phyloP scores from a whole-genome alignment of 2,888 invertebrate genomes.

The Oeneis ivallda region DNA sequence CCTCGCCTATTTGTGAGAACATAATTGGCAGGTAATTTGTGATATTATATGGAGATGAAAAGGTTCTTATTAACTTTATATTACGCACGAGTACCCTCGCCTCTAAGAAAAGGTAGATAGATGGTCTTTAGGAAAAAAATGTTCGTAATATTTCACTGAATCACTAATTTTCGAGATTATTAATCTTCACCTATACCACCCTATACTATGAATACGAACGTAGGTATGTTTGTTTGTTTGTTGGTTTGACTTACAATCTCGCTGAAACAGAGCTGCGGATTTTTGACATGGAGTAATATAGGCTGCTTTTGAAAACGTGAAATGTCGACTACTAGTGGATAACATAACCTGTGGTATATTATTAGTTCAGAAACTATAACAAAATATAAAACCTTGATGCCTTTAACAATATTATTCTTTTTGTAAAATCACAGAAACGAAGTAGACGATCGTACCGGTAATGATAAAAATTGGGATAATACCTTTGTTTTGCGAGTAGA shows the following conservation, averaged over 20 bases:
- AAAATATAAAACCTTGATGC: too few relatives aligned
- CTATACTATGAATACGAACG: too few relatives aligned
- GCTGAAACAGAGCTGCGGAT: too few relatives aligned
- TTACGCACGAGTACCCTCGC: background rate
- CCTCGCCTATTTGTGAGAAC: slow-evolving; percentile 56
- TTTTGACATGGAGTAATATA: too few relatives aligned
- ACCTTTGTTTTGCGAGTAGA: slow-evolving; percentile 69
- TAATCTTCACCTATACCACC: too few relatives aligned
- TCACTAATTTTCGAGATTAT: too few relatives aligned
- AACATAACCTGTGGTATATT: too few relatives aligned
- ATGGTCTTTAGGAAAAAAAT: background rate
- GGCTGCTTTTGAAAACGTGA: too few relatives aligned
- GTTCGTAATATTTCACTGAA: background rate
- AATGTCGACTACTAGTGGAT: too few relatives aligned
- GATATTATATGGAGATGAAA: background rate
- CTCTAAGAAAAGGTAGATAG: background rate
- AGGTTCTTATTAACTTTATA: background rate
- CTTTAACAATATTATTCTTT: background rate
- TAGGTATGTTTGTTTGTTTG: too few relatives aligned
- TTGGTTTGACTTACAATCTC: too few relatives aligned
- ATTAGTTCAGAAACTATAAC: too few relatives aligned
- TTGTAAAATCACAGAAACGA: background rate
- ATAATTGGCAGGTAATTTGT: slow-evolving; percentile 54
- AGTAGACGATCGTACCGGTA: slow-evolving; percentile 35
- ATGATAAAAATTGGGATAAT: slow-evolving; percentile 53